phyloP scores from a whole-genome alignment of 2,113 vertebrate species.

The Tautogolabrus adspersus region DNA sequence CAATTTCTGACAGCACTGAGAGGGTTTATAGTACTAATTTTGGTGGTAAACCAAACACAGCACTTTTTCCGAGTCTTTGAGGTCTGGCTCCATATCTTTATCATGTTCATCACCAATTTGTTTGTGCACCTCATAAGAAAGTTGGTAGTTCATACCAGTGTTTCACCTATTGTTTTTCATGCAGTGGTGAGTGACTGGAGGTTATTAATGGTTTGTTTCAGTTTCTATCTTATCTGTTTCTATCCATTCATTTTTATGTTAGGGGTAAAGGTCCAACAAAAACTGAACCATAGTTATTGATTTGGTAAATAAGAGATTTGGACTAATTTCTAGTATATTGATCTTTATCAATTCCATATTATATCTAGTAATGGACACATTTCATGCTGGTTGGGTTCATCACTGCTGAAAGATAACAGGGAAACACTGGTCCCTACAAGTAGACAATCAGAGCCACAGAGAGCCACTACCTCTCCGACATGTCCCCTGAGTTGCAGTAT shows the following conservation, averaged over 20 bases:
- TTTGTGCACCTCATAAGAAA: conserved; percentile 38
- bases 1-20: conserved; percentile 60
- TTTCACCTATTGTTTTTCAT: conserved; percentile 46
- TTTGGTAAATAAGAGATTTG: background rate
- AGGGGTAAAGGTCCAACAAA: conserved; percentile 5
- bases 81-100: conserved; percentile 40
- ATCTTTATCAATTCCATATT: conserved; percentile 43
- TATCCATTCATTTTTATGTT: conserved; percentile 13
- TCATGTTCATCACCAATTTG: conserved; percentile 31
- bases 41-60: conserved; percentile 72
- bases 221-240: background rate
- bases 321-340: conserved; percentile 30
- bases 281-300: background rate
- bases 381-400: conserved; percentile 32
- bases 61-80: conserved; percentile 59
- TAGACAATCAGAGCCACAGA: conserved; percentile 78
- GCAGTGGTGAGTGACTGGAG: conserved; percentile 47
- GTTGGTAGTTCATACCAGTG: conserved; percentile 46
- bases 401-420: conserved; percentile 54
- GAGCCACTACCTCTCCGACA: conserved; percentile 74
- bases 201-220: conserved; percentile 11
- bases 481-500: conserved; percentile 73
- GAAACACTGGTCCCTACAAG: conserved; percentile 62
- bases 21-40: conserved; percentile 48
- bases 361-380: conserved; percentile 16